A percentile compares a stretch with the other conserved stretches of the same genome.
These are phyloP conservation scores for Phataginus tetradactyla DNA, from an alignment of 2,797 vertebrate genomes.

Conservation along the genomic window DNA sequence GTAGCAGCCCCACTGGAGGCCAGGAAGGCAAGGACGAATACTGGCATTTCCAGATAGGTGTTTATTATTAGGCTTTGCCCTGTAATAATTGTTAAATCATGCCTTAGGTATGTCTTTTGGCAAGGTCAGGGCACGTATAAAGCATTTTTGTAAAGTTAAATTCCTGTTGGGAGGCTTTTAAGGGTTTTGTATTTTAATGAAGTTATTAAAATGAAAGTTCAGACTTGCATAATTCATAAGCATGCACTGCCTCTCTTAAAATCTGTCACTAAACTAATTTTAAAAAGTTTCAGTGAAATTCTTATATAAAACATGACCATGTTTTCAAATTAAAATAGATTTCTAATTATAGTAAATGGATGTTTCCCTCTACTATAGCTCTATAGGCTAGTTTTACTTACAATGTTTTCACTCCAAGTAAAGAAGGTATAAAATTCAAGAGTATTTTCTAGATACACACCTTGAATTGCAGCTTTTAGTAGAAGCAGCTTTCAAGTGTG, in stretches of 20 bases:
- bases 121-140: conserved; percentile 74
- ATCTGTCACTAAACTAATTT: conserved; percentile 74
- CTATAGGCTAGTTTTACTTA: conserved; percentile 58
- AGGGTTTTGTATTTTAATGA: conserved; percentile 85
- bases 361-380: conserved; percentile 29
- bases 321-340: conserved; percentile 69
- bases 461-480: conserved; percentile 59
- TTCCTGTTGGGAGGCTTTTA: conserved; percentile 81
- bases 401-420: conserved; percentile 62
- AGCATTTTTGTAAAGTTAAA: conserved; percentile 77
- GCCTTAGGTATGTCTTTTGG: conserved; percentile 73
- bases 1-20: conserved; percentile 29
- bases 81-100: conserved; percentile 76
- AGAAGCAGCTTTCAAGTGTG: conserved; percentile 15
- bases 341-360: conserved; percentile 62
- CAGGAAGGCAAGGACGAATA: conserved; percentile 56
- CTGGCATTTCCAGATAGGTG: conserved; percentile 67
- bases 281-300: conserved; percentile 64
- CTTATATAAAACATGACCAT: conserved; percentile 70
- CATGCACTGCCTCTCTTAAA: conserved; percentile 75
- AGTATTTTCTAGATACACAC: conserved; percentile 71
- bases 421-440: conserved; percentile 46
- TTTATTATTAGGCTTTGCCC: conserved; percentile 70
- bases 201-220: conserved; percentile 85
- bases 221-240: conserved; percentile 85